phyloP scores from a whole-genome alignment of 2,888 invertebrate species.

The Orchesellides sinensis region DNA sequence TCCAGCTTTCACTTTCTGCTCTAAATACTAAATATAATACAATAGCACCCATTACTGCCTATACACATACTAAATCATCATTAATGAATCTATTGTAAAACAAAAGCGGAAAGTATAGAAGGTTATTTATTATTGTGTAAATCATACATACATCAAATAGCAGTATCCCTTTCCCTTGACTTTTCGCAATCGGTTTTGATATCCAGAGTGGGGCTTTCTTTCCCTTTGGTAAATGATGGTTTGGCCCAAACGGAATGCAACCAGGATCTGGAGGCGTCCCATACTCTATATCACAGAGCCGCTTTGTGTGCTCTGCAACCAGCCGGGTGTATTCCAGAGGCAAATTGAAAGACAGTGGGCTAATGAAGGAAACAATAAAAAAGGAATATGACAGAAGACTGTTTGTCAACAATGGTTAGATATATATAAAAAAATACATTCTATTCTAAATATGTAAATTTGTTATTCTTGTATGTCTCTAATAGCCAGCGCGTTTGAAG shows the following conservation, averaged over 20 bases:
- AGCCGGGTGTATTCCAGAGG: slow-evolving; percentile 90
- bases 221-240: slow-evolving; percentile 62
- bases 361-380: slow-evolving; percentile 75
- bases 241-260: slow-evolving; percentile 56
- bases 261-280: slow-evolving; percentile 51
- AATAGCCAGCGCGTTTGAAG: neutral
- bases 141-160: slow-evolving; percentile 85
- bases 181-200: slow-evolving; percentile 91
- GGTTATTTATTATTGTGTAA: neutral
- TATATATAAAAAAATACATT: too few species aligned
- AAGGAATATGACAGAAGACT: neutral
- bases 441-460: too few species aligned
- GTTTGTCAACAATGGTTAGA: too few species aligned
- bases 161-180: slow-evolving; percentile 90
- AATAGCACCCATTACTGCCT: too few species aligned
- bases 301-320: slow-evolving; percentile 86
- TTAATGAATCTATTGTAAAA: neutral
- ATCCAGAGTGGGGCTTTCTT: slow-evolving; percentile 81
- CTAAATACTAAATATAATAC: too few species aligned
- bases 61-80: too few species aligned
- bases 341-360: slow-evolving; percentile 88
- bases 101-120: neutral
- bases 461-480: neutral
- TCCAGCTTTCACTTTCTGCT: too few species aligned
- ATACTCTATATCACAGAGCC: slow-evolving; percentile 73